Evolutionary conservation across 2,888 invertebrate species (phyloP).

Genomic region (Euplagia quadripunctaria): DNA sequence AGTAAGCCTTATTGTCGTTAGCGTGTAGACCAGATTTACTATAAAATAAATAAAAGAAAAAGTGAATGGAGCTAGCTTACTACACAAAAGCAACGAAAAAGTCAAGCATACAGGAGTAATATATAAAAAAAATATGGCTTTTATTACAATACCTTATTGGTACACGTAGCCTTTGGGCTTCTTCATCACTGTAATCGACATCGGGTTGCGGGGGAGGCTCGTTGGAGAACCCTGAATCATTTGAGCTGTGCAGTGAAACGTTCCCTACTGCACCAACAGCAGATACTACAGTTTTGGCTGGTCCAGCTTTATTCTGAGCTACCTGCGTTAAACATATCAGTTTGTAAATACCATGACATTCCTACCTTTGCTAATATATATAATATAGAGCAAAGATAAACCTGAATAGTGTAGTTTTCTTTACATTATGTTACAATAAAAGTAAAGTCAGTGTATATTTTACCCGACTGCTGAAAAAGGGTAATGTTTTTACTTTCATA

Average conservation of each 20-base stretch:
- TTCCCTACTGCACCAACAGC: constrained; percentile 89
- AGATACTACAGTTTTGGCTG: constrained; percentile 80
- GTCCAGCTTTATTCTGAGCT: constrained; percentile 80
- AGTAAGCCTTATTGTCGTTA: constrained; percentile 75
- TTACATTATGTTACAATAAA: too few relatives aligned
- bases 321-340: constrained; percentile 59
- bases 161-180: constrained; percentile 89
- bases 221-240: constrained; percentile 97
- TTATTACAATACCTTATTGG: constrained; percentile 87
- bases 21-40: constrained; percentile 80
- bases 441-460: too few relatives aligned
- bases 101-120: constrained; percentile 50
- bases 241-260: constrained; percentile 95
- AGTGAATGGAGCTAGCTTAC: constrained; percentile 63
- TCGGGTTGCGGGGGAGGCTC: constrained; percentile 96
- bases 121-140: background rate
- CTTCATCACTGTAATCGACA: constrained; percentile 96
- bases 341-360: background rate
- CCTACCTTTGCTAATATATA: too few relatives aligned
- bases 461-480: too few relatives aligned
- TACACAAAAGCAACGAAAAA: constrained; percentile 63
- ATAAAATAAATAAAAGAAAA: constrained; percentile 69
- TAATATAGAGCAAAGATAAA: too few relatives aligned
- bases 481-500: too few relatives aligned
- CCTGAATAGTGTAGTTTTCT: too few relatives aligned